Evolutionary conservation across 2,113 vertebrate genomes (phyloP), one percentile per base, ranked within the genome.

Genomic region (Addax nasomaculatus): DNA sequence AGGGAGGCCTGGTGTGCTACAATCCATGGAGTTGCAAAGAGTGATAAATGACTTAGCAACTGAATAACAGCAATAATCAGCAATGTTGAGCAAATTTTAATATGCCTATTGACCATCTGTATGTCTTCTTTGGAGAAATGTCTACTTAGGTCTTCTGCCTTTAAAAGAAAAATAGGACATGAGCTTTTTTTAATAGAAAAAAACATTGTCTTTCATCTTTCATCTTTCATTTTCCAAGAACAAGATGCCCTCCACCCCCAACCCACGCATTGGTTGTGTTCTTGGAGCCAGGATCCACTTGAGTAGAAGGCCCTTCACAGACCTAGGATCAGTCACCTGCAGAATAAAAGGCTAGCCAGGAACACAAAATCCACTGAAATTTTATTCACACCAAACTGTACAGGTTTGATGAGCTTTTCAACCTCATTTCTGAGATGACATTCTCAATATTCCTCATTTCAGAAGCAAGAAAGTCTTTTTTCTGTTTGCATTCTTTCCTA

Each of bases 231-330:
- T 53, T 85, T 45, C 30, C 17, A 29, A 60, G 84, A 80, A 14
- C 14, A 47, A 19, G 33, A 3, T 16, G 2, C 4, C 5, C 14
- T 7, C 27, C 3, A 11, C 2, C 84, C 11, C 5, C 2, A 53
- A 19, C 1, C 1, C 67, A 70, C 0, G 5, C 10, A 23, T 6
- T 45, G 27, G 13, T 19, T 0, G 27, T 70, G 29, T 58, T 21
- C n/a, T 47, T 45, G 25, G 43, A 85, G 43, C 36, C 12, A 29
- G 12, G 51, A 51, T 17, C 39, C 29, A 7, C 23, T 55, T 62
- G 36, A 30, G 17, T 25, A 8, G 14, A 3, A 39, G 19, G 36
- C 1, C 25, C 4, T 55, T 16, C 9, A 14, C 19, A 57, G 36
- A 14, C 2, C 1, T 30, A 27, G 19, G 67, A 39, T 70, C 5